Base-by-base conservation (phyloP, 1,140 invertebrate genomes). In the Panulirus ornatus region DNA sequence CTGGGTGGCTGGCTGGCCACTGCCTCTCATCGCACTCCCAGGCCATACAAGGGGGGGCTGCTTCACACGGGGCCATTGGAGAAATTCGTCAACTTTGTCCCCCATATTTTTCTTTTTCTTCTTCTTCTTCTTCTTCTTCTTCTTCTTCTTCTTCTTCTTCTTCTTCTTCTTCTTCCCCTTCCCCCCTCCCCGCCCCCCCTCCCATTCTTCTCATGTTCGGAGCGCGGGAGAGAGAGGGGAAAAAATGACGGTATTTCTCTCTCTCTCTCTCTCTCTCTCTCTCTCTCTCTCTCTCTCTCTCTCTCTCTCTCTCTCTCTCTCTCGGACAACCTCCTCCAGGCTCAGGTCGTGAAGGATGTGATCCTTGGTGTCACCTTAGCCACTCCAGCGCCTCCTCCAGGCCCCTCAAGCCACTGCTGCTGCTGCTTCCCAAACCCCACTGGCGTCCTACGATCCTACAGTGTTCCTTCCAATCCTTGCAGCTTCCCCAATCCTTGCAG, bases 341-440 rank as follows among this genome's bases (percentile, higher is more conserved):
- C 70, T 27, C 34, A 34, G n/a, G 9, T 38, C 71, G n/a, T n/a
- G n/a, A n/a, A n/a, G n/a, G n/a, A n/a, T n/a, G n/a, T n/a, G n/a
- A n/a, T n/a, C n/a, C n/a, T n/a, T n/a, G 2, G 38, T 34, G 27
- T 40, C 27, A 34, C 27, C 38, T 27, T 3, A n/a, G 0, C 79
- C 16, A 30, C 63, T 27, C 94, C 44, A 6, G 14, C 44, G 14
- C 95, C 99, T 93, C 91, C 44, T 93, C 91, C 44, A 47, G 44
- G 44, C 14, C 5, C 14, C 44, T 47, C 5, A 47, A 11, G 44
- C 14, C 5, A 47, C 44, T 47, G 5, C 44, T 47, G 14, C n/a
- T n/a, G n/a, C n/a, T n/a, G n/a, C 44, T 14, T 47, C 44, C 44
- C 14, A 47, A 5, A 47, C 44, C 14, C 44, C 44, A n/a, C 44